Evolutionary conservation across 2,797 vertebrate species (phyloP), one percentile per base, ranked within the genome.

Genomic region (Buphagus erythrorhynchus): DNA sequence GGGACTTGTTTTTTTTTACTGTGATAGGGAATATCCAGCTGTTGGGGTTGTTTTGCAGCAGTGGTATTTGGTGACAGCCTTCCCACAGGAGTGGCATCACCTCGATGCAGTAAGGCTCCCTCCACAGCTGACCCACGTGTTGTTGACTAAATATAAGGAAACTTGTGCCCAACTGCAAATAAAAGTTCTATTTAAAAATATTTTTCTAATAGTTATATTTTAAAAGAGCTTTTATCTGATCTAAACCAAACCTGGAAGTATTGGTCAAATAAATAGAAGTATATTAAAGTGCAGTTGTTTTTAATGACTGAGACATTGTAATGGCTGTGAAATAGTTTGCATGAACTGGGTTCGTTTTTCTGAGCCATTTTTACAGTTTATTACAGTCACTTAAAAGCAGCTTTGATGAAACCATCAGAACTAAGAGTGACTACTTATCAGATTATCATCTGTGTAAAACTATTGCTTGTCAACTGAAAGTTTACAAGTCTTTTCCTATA

Each of bases 21-120:
- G 14, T 2, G 36, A 5, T 8, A 5, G n/a, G 36, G n/a, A 84
- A 57, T 8, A 10, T 7, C 11, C 54, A 7, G 0, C 1, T 4
- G 28, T 2, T 7, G 33, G 29, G 15, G 36, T 8, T 24, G 5
- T 40, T 79, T 2, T 43, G 55, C 55, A 63, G 65, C 10, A 10
- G 24, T 7, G 36, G n/a, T 4, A 0, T 5, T 6, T 49, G 61
- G 40, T 16, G 36, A 4, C 46, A 49, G 45, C 38, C 17, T 51
- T 58, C 6, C 26, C 35, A 12, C 45, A 11, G 48, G 26, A 33
- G 31, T 18, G 43, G 46, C n/a, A 0, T 7, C 36, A 13, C 29
- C 26, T 31, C 1, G 0, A 0, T 11, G 14, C 3, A 35, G 5
- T 7, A 2, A 55, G 31, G 36, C 19, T 73, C 19, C 61, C 43